Conservation (phyloP, 2,888 invertebrate species). For the Choreutis nemorana region DNA sequence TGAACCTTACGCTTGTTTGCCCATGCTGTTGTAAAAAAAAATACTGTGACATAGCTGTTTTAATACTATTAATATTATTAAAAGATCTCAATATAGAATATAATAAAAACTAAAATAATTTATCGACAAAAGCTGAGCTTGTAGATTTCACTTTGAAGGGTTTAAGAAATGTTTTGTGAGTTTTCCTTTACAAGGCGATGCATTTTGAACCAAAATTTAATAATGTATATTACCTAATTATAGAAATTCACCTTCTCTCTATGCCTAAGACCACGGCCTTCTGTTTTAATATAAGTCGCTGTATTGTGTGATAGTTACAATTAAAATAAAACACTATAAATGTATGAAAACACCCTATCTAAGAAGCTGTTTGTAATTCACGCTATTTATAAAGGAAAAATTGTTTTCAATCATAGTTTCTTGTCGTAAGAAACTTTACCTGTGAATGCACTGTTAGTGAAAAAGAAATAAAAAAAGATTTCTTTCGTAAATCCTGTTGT, state of each 20-base stretch:
- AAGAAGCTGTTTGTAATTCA: conserved; percentile 44
- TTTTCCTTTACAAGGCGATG: conserved; percentile 1
- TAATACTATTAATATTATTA: too few species aligned
- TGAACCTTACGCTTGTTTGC: too few species aligned
- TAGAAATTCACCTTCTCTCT: conserved; percentile 2
- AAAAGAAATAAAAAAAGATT: conserved; percentile 51
- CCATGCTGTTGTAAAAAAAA: too few species aligned
- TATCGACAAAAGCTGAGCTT: too few species aligned
- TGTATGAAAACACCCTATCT: conserved; percentile 18
- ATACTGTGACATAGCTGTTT: too few species aligned
- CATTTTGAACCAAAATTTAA: not conserved
- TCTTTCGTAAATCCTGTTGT: conserved; percentile 34
- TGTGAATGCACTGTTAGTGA: conserved; percentile 59
- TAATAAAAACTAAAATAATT: too few species aligned
- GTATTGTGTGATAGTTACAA: conserved; percentile 24
- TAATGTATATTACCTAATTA: not conserved
- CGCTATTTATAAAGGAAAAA: conserved; percentile 31
- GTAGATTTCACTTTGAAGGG: too few species aligned
- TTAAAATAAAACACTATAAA: conserved; percentile 10
- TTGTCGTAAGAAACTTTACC: conserved; percentile 36
- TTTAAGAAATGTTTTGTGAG: conserved; percentile 2
- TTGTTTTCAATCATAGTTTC: conserved; percentile 25
- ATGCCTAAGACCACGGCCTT: conserved; percentile 50
- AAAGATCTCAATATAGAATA: too few species aligned
- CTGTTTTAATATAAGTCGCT: conserved; percentile 20